Conservation (phyloP, 2,888 invertebrate genomes). For the Sacculina carcini region DNA sequence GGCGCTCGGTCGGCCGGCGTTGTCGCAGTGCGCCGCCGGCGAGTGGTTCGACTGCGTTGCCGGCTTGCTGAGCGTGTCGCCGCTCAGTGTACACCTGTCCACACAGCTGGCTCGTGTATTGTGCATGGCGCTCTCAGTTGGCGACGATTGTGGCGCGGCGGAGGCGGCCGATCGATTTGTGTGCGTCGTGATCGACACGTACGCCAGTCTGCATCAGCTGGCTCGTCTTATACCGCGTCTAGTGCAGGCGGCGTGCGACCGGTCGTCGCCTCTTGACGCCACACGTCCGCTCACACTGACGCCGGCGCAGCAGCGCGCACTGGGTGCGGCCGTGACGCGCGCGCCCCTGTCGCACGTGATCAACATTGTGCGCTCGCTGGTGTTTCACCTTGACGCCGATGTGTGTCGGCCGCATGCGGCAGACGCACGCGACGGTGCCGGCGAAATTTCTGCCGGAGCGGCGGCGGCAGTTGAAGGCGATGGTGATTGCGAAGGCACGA, state of each 20-base stretch:
- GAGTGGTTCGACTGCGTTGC: not conserved
- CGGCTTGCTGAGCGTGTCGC: not conserved
- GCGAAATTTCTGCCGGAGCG: not conserved
- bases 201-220: not conserved
- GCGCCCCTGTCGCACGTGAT: not conserved
- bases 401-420: no score
- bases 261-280: no score
- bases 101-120: not conserved
- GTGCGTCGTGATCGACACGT: not conserved
- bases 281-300: not conserved
- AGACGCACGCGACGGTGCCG: not conserved
- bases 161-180: not conserved
- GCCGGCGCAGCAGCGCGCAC: no score
- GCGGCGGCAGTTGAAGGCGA: not conserved
- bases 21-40: no score
- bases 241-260: not conserved
- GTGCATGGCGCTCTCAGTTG: not conserved
- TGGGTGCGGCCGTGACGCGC: not conserved
- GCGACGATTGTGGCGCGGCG: not conserved
- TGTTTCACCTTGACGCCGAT: no score
- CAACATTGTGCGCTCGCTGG: no score
- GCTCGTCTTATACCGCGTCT: not conserved
- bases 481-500: no score
- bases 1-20: not conserved
- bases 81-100: not conserved